Conservation (phyloP, 2,797 vertebrate species). For the Oceanodroma leucorhoa region DNA sequence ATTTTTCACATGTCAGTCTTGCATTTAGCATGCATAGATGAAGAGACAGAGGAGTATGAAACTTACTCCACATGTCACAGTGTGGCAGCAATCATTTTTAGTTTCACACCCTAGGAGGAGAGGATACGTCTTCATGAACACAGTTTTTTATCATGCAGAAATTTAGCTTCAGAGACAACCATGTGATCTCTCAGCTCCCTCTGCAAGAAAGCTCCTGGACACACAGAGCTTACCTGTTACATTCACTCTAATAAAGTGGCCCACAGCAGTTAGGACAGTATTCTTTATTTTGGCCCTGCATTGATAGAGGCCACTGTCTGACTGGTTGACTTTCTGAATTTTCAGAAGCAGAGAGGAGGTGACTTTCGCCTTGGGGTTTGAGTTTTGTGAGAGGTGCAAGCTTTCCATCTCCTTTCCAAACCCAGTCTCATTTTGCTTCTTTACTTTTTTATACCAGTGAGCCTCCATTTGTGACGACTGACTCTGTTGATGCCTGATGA, state of each 20-base stretch:
- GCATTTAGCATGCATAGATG: neutral
- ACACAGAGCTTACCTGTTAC: neutral
- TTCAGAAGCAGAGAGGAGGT: neutral
- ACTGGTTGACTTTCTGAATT: neutral
- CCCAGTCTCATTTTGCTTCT: neutral
- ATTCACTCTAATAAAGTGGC: neutral
- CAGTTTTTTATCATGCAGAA: neutral
- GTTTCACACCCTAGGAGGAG: neutral
- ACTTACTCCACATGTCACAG: neutral
- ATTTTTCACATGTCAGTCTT: neutral
- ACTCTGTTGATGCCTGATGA: neutral
- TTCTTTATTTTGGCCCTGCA: neutral
- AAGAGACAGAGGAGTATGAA: neutral
- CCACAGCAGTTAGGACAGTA: neutral
- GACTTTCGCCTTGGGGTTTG: neutral
- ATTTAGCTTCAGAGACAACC: neutral
- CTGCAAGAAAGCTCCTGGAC: neutral
- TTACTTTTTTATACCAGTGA: neutral
- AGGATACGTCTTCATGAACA: neutral
- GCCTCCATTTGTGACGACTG: neutral
- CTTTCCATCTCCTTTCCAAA: conserved; percentile 11
- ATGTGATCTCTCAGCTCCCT: neutral
- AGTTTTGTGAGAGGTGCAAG: neutral
- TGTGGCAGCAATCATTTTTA: neutral
- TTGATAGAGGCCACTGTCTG: neutral